Conservation (phyloP, 2,888 invertebrate genomes). For the Mechanitis mazaeus region DNA sequence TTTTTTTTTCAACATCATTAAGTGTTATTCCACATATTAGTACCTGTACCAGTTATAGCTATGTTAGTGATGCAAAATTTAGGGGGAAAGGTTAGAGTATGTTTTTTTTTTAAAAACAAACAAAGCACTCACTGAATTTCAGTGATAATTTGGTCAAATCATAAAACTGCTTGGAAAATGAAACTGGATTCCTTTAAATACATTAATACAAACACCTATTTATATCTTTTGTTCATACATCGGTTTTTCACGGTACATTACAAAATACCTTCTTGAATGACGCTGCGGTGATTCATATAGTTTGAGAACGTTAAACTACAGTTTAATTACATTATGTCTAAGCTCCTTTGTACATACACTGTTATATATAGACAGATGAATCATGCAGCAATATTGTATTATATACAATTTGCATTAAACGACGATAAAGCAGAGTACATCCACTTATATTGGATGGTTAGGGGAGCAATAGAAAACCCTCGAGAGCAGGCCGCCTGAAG, state of each 20-base stretch:
- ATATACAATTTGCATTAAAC: slow-evolving; percentile 17
- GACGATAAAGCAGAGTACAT: slow-evolving; percentile 6
- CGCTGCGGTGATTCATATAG: slow-evolving; percentile 26
- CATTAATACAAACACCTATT: no score
- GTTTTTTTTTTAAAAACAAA: no score
- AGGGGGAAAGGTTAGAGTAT: no score
- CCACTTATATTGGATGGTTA: slow-evolving; percentile 1
- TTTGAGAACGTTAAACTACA: slow-evolving; percentile 22
- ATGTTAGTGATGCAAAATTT: no score
- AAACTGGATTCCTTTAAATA: no score
- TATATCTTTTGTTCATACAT: no score
- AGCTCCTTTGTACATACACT: not conserved
- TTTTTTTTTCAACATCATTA: not conserved
- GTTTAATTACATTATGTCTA: not conserved
- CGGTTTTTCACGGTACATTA: slow-evolving; percentile 8
- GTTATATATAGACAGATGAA: not conserved
- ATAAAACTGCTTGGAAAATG: no score
- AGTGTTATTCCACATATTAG: no score
- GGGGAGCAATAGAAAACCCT: slow-evolving; percentile 32
- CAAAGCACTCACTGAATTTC: no score
- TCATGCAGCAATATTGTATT: not conserved
- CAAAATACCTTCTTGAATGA: slow-evolving; percentile 27
- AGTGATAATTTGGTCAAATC: no score
- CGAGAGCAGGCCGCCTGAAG: slow-evolving; percentile 22
- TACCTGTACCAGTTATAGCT: no score